Evolutionary conservation across 1,140 invertebrate genomes (phyloP).

Genomic region (Cyphomyrmex costatus): DNA sequence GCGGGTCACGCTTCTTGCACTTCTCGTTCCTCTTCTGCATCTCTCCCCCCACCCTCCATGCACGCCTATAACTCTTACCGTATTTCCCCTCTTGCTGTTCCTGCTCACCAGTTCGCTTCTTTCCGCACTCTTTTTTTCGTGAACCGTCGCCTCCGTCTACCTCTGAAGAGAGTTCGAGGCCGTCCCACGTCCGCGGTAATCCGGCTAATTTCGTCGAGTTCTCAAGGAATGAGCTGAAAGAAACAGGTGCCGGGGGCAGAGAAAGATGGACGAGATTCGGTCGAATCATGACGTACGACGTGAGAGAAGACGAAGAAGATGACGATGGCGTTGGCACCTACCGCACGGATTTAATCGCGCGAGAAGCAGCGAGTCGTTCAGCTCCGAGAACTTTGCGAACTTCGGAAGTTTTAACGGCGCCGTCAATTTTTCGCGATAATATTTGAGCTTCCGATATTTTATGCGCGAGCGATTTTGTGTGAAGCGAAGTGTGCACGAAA

Average conservation of each 20-base stretch:
- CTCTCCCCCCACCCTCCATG: not conserved
- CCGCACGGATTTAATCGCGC: constrained; percentile 52
- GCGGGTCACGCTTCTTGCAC: constrained; percentile 64
- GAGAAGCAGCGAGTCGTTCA: constrained; percentile 42
- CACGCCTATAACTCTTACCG: constrained; percentile 13
- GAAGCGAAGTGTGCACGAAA: constrained; percentile 23
- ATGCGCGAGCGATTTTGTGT: constrained; percentile 11
- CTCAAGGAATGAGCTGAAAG: constrained; percentile 54
- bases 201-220: constrained; percentile 70
- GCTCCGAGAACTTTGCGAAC: constrained; percentile 15
- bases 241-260: constrained; percentile 57
- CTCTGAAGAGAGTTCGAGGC: constrained; percentile 68
- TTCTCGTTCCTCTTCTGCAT: constrained; percentile 29
- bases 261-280: constrained; percentile 68
- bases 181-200: constrained; percentile 71
- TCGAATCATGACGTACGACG: constrained; percentile 57
- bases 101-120: constrained; percentile 3
- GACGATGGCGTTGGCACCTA: constrained; percentile 40
- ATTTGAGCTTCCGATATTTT: constrained; percentile 49
- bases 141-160: constrained; percentile 19
- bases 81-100: constrained; percentile 25
- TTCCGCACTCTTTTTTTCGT: constrained; percentile 31
- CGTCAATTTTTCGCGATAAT: constrained; percentile 50
- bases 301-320: constrained; percentile 1
- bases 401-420: constrained; percentile 48